Percentiles rank a stretch among this genome's conserved stretches.
Evolutionary conservation across 2,888 invertebrate species (phyloP).

Genomic region (Ectemnius cavifrons): DNA sequence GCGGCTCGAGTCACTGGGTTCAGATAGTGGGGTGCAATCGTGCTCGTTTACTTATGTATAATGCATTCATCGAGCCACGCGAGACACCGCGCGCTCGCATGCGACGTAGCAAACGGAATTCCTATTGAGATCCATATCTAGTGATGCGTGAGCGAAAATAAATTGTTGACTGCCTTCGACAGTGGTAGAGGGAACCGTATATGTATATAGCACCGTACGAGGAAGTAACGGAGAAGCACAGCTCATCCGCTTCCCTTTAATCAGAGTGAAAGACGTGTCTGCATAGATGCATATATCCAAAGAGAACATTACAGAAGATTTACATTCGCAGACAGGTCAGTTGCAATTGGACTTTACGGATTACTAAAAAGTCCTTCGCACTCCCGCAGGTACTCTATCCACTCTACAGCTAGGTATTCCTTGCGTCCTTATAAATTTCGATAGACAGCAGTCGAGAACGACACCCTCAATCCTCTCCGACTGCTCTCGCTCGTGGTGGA

Average conservation of each 20-base stretch:
- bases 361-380: conserved; percentile 33
- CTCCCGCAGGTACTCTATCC: conserved; percentile 13
- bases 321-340: too few relatives aligned
- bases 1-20: conserved; percentile 12
- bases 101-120: neutral
- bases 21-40: neutral
- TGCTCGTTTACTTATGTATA: conserved; percentile 6
- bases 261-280: too few relatives aligned
- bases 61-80: conserved; percentile 2
- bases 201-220: neutral
- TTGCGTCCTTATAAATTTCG: conserved; percentile 41
- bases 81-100: conserved; percentile 3
- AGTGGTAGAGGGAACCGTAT: neutral
- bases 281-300: neutral
- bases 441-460: conserved; percentile 26
- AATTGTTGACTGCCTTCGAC: neutral
- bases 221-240: neutral
- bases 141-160: neutral
- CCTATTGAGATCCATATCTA: too few relatives aligned
- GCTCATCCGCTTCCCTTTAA: too few relatives aligned
- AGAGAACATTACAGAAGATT: conserved; percentile 11
- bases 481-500: neutral
- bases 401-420: conserved; percentile 16
- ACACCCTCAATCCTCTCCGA: neutral
- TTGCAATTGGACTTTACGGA: conserved; percentile 17